A percentile compares a stretch with the other conserved stretches of the same genome.
Conservation (phyloP, 2,113 vertebrate species). For the Python bivittatus region DNA sequence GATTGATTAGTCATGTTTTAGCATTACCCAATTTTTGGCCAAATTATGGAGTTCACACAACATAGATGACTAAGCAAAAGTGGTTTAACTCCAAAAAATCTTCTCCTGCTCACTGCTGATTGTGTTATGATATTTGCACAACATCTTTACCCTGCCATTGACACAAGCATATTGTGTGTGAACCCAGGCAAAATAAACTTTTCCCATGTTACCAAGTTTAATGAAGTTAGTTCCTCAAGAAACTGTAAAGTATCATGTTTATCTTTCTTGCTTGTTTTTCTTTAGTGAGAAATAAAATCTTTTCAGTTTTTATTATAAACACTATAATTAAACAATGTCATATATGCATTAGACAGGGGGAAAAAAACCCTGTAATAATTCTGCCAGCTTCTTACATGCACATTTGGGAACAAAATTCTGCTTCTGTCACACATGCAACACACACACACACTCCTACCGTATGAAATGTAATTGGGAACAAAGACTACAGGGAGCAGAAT, state of each 20-base stretch:
- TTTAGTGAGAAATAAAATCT: background rate
- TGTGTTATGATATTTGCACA: background rate
- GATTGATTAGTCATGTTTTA: background rate
- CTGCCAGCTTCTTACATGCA: slow-evolving; percentile 25
- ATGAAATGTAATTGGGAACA: slow-evolving; percentile 78
- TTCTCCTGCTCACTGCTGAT: background rate
- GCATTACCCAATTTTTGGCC: background rate
- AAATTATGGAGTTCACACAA: background rate
- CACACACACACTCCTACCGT: slow-evolving; percentile 55
- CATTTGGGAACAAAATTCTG: slow-evolving; percentile 11
- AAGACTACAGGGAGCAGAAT: slow-evolving; percentile 85
- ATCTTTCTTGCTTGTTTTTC: background rate
- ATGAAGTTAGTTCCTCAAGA: background rate
- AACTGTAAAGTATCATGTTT: background rate
- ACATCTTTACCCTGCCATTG: background rate
- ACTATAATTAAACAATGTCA: background rate
- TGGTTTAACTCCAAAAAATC: background rate
- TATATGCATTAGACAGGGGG: background rate
- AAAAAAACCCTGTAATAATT: slow-evolving; percentile 41
- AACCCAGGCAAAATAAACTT: background rate
- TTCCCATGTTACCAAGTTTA: background rate
- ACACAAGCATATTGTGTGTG: background rate
- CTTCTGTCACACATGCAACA: slow-evolving; percentile 3
- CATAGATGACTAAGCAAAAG: background rate
- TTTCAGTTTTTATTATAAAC: slow-evolving; percentile 26